These are phyloP conservation scores for Hyla sarda DNA, from an alignment of 2,113 vertebrate species.

Conservation along the genomic window DNA sequence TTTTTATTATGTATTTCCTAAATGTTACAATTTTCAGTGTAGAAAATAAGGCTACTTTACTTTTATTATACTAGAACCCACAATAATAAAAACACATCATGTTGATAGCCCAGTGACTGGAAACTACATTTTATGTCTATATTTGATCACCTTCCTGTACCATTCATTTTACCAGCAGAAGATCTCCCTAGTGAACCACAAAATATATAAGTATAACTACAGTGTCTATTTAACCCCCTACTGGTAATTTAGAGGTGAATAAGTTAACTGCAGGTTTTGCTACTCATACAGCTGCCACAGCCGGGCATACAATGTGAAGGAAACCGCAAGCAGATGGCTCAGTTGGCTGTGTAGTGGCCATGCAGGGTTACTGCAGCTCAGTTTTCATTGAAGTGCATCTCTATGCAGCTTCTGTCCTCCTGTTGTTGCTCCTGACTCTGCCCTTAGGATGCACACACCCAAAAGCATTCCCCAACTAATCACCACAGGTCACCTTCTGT, in stretches of 20 bases:
- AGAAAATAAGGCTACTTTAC: not conserved
- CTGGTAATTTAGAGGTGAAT: not conserved
- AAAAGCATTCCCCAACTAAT: no score
- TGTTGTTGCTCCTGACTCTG: no score
- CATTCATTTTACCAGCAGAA: conserved; percentile 8
- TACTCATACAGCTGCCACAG: no score
- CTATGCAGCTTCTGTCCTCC: no score
- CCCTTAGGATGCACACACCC: no score
- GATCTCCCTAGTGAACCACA: not conserved
- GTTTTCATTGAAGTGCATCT: no score
- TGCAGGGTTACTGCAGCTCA: no score
- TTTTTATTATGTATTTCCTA: not conserved
- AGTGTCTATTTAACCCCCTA: not conserved
- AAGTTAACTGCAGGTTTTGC: not conserved
- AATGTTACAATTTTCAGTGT: not conserved
- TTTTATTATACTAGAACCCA: conserved; percentile 11
- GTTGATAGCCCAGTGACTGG: conserved; percentile 15
- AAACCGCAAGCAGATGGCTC: no score
- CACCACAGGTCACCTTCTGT: no score
- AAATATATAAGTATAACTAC: not conserved
- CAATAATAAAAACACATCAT: conserved; percentile 2
- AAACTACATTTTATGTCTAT: conserved; percentile 34
- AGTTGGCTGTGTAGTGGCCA: no score
- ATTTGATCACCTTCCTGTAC: conserved; percentile 14
- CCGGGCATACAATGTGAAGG: no score